Percentiles rank a stretch among this genome's conserved stretches.
These are phyloP conservation scores for Furcula furcula DNA, from an alignment of 2,888 invertebrate species.

Conservation along the genomic window DNA sequence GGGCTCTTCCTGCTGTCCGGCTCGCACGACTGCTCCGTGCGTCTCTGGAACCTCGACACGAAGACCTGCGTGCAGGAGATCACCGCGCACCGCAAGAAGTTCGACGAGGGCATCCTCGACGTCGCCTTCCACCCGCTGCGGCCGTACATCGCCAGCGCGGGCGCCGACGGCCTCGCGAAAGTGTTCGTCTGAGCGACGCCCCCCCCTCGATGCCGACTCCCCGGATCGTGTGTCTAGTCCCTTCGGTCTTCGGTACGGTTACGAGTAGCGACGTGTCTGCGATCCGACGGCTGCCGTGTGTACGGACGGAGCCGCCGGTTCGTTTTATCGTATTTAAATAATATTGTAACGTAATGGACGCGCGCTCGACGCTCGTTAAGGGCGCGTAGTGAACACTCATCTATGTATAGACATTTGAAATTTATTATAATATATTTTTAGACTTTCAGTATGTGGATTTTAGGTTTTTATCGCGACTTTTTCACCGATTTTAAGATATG, in stretches of 20 bases:
- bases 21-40: constrained; percentile 98
- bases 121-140: constrained; percentile 99
- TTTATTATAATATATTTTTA: constrained; percentile 81
- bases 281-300: constrained; percentile 37
- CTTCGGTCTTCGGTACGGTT: constrained; percentile 38
- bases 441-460: constrained; percentile 78
- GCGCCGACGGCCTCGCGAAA: constrained; percentile 99
- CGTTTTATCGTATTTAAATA: constrained; percentile 58
- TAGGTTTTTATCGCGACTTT: constrained; percentile 77
- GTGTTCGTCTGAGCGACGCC: constrained; percentile 90
- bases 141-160: constrained; percentile 99
- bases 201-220: constrained; percentile 25
- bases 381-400: constrained; percentile 74
- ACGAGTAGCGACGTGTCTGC: constrained; percentile 37
- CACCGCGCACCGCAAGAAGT: constrained; percentile 99
- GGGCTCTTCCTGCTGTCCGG: constrained; percentile 99
- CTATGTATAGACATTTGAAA: constrained; percentile 80
- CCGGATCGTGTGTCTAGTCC: constrained; percentile 52
- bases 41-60: constrained; percentile 99
- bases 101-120: constrained; percentile 99
- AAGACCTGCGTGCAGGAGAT: constrained; percentile 99
- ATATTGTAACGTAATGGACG: constrained; percentile 59
- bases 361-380: constrained; percentile 60
- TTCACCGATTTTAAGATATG: constrained; percentile 72
- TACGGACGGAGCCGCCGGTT: constrained; percentile 39